phyloP scores from a whole-genome alignment of 2,888 invertebrate species.

The Mechanitis mazaeus region DNA sequence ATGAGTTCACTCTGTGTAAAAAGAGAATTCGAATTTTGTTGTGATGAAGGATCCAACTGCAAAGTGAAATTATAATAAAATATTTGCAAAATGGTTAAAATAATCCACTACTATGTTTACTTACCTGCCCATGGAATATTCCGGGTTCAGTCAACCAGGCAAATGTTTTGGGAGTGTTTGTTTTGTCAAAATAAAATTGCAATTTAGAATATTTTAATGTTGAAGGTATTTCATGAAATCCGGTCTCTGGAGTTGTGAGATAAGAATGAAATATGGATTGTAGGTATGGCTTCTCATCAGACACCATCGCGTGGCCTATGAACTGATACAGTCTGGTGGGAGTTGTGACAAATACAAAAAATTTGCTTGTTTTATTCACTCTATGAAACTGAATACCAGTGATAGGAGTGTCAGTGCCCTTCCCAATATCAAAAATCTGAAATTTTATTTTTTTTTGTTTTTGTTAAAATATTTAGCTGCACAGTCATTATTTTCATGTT shows the following conservation, averaged over 20 bases:
- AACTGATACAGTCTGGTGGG: slow-evolving; percentile 92
- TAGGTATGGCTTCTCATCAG: slow-evolving; percentile 87
- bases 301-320: slow-evolving; percentile 82
- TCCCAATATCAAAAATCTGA: slow-evolving; percentile 92
- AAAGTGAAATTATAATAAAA: slow-evolving; percentile 28
- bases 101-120: slow-evolving; percentile 9
- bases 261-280: slow-evolving; percentile 88
- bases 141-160: slow-evolving; percentile 93
- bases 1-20: slow-evolving; percentile 66
- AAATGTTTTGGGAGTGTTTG: slow-evolving; percentile 84
- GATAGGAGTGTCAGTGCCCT: slow-evolving; percentile 85
- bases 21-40: slow-evolving; percentile 68
- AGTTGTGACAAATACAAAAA: slow-evolving; percentile 90
- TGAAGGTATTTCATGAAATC: slow-evolving; percentile 84
- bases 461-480: too few relatives aligned
- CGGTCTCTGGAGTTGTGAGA: slow-evolving; percentile 82
- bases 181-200: slow-evolving; percentile 83
- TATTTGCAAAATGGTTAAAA: too few relatives aligned
- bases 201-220: slow-evolving; percentile 85
- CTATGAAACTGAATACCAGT: slow-evolving; percentile 92
- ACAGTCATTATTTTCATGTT: too few relatives aligned
- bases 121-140: slow-evolving; percentile 86
- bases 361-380: slow-evolving; percentile 82
- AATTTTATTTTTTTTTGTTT: too few relatives aligned
- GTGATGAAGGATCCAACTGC: slow-evolving; percentile 70